Evolutionary conservation across 1,140 invertebrate genomes (phyloP), one percentile per base, ranked within the genome.

Genomic region (Phymastichus coffea): DNA sequence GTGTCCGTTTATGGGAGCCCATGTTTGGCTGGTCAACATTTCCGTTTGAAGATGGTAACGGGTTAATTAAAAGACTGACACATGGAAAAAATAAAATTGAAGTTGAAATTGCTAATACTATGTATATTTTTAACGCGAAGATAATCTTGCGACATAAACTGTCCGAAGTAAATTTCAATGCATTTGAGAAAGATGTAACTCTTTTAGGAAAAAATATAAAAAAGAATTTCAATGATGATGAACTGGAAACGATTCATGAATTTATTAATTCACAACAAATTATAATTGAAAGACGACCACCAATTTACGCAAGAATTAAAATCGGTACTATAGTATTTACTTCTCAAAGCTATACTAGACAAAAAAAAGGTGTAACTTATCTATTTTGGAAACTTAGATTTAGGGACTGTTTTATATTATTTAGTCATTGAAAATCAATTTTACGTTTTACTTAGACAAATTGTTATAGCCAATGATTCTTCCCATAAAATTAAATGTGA

Each of bases 41-140:
- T 37, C 12, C 54, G 4, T 57, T 47, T 25, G 54, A 57, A 30
- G 54, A 57, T 25, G 54, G 43, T 8, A 57, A 48, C 25, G 37
- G 55, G 4, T 17, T 17, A 2, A 20, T 53, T 25, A 53, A 53
- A 17, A 40, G 28, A 20, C 51, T 51, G 9, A 40, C 20, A 10
- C 60, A 62, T 22, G 47, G 60, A 20, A 20, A 44, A 2, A 56
- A 61, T 35, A 61, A 51, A 56, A 55, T 61, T 23, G 59, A 61
- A 15, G 33, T 46, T 17, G 60, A 62, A 20, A 44, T 62, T 2
- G 48, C 26, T 0, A 62, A 62, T 41, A 46, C 60, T 14, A n/a
- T 57, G 17, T 56, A 43, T 20, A 8, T 49, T n/a, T 35, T 52
- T 15, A 55, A 61, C 33, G 37, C 25, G 15, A n/a, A 28, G 25